These are phyloP conservation scores for Synanthedon myopaeformis DNA, from an alignment of 2,888 invertebrate species.

Conservation along the genomic window DNA sequence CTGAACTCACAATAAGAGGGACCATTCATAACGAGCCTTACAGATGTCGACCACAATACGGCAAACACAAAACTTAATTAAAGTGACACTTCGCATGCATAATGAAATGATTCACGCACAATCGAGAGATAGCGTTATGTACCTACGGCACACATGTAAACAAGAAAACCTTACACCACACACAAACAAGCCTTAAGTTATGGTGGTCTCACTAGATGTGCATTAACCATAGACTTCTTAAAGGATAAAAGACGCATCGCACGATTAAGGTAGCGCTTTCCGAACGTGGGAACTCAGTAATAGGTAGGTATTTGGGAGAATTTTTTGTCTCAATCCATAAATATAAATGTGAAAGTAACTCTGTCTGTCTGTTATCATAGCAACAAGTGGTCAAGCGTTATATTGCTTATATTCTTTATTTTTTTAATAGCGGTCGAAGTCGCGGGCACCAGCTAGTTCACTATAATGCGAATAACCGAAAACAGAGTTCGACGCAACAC, in stretches of 20 bases:
- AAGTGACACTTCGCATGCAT: constrained; percentile 58
- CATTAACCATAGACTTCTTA: constrained; percentile 1
- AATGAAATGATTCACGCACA: constrained; percentile 58
- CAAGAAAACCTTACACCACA: constrained; percentile 5
- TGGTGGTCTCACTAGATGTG: constrained; percentile 2
- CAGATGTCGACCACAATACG: constrained; percentile 51
- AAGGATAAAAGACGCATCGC: background rate
- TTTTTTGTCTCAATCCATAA: no score
- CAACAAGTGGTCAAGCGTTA: no score
- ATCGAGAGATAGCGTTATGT: constrained; percentile 20
- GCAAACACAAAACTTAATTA: constrained; percentile 61
- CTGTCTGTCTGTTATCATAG: no score
- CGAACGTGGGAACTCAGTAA: no score
- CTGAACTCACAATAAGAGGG: constrained; percentile 35
- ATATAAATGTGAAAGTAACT: no score
- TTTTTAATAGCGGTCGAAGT: no score
- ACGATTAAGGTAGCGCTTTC: background rate
- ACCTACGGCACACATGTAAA: constrained; percentile 7
- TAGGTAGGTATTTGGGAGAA: no score
- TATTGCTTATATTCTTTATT: no score
- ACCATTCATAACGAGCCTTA: constrained; percentile 39
- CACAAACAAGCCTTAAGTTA: constrained; percentile 2
- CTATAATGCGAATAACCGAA: no score
- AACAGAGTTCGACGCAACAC: no score
- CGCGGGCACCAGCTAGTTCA: no score